Evolutionary conservation across 1,140 invertebrate species (phyloP), one percentile per base, ranked within the genome.

Genomic region (Neodiprion pinetum): DNA sequence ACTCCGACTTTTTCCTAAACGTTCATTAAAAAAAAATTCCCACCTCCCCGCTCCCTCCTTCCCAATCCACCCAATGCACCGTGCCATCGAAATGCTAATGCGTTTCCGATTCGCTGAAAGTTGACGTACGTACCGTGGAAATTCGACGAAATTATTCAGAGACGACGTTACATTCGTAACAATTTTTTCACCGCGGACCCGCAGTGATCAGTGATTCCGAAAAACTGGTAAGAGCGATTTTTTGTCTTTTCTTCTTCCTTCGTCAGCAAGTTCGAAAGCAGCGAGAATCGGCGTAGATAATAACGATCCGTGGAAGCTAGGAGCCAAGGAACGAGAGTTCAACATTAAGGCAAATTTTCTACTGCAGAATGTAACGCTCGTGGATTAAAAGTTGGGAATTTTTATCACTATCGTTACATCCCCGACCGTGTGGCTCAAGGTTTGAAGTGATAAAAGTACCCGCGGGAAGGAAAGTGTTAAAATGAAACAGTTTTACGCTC

Each of bases 21-120:
- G 11, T 47, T 23, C 40, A 28, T 40, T 70, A 76, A 76, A 40
- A 40, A 40, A 40, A 40, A 8, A 9, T 61, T 61, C n/a, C 9
- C 53, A 8, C n/a, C 53, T 9, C 0, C 53, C 53, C n/a, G 4
- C 11, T 5, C 11, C 53, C n/a, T 61, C n/a, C 9, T 61, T 61
- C 7, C 11, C 53, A 4, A 61, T 61, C 9, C n/a, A 61, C n/a
- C 5, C 28, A 2, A 40, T 40, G 28, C 53, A 61, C 3, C 9
- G 53, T 8, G 5, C 53, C 53, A 14, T 9, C 9, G 53, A 14
- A 61, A 61, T 9, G 3, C 53, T 61, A 61, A 61, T 61, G 53
- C n/a, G n/a, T 61, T 61, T 61, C 53, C 53, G n/a, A 61, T 61
- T 14, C n/a, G 53, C 53, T 14, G 53, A 17, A 61, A 61, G 11